Percentiles rank a stretch among this genome's conserved stretches.
Conservation (phyloP, 2,113 vertebrate genomes). For the Illadopsis cleaveri region DNA sequence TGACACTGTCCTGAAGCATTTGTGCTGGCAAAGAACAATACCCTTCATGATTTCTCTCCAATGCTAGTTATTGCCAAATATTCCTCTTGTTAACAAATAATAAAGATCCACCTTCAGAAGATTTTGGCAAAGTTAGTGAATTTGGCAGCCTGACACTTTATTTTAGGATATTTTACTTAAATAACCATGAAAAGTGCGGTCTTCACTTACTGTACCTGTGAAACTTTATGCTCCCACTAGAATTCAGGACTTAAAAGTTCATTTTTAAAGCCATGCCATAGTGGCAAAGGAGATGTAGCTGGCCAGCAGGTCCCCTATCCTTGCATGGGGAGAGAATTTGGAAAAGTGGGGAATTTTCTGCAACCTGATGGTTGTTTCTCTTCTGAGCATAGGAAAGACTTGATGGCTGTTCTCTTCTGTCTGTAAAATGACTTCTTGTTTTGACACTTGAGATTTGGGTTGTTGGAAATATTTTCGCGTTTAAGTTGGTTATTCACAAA, state of each 20-base stretch:
- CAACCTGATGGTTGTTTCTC: background rate
- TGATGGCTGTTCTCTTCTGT: background rate
- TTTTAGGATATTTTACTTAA: background rate
- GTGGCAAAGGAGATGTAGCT: background rate
- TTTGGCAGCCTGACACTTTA: background rate
- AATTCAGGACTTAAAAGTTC: background rate
- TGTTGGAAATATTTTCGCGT: slow-evolving; percentile 17
- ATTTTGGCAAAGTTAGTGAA: background rate
- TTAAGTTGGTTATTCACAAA: background rate
- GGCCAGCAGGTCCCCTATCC: background rate
- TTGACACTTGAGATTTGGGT: background rate
- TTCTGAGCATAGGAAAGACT: background rate
- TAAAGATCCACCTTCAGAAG: background rate
- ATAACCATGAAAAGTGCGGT: background rate
- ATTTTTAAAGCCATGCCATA: accelerated
- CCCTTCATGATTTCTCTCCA: background rate
- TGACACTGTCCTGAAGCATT: background rate
- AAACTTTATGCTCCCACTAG: background rate
- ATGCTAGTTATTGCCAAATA: background rate
- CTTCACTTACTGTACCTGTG: background rate
- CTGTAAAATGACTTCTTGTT: slow-evolving; percentile 1
- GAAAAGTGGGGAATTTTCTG: background rate
- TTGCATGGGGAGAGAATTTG: background rate
- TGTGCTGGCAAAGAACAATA: background rate
- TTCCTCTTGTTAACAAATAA: background rate